phyloP scores from a whole-genome alignment of 2,888 invertebrate genomes.

The Papilio elwesi region DNA sequence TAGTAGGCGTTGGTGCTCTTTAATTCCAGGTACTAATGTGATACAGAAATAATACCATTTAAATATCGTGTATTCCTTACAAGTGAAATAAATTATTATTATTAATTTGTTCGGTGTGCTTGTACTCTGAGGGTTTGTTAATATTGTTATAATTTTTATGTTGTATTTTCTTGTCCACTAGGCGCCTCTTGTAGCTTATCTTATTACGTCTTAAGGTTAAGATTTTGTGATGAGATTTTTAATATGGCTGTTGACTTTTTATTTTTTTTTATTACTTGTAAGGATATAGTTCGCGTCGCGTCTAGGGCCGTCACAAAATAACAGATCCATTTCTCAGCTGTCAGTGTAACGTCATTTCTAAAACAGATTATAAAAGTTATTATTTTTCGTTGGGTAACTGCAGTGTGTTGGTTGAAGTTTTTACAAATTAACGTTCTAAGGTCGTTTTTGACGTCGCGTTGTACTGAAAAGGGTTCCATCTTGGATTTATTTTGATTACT shows the following conservation, averaged over 20 bases:
- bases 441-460: neutral
- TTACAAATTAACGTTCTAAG: neutral
- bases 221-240: constrained; percentile 57
- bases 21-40: too few relatives aligned
- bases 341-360: neutral
- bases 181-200: constrained; percentile 36
- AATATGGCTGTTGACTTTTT: constrained; percentile 59
- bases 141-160: neutral
- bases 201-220: constrained; percentile 40
- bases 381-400: too few relatives aligned
- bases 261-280: constrained; percentile 46
- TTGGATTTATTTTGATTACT: neutral
- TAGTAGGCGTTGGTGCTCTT: too few relatives aligned
- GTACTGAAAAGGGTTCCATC: neutral
- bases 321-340: neutral
- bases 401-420: too few relatives aligned
- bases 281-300: constrained; percentile 32
- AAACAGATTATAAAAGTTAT: too few relatives aligned
- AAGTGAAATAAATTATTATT: too few relatives aligned
- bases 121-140: too few relatives aligned
- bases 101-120: too few relatives aligned
- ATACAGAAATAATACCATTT: too few relatives aligned
- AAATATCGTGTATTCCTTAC: too few relatives aligned
- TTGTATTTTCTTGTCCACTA: neutral
- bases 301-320: neutral